phyloP scores from a whole-genome alignment of 2,797 vertebrate genomes.

The Crenichthys baileyi region DNA sequence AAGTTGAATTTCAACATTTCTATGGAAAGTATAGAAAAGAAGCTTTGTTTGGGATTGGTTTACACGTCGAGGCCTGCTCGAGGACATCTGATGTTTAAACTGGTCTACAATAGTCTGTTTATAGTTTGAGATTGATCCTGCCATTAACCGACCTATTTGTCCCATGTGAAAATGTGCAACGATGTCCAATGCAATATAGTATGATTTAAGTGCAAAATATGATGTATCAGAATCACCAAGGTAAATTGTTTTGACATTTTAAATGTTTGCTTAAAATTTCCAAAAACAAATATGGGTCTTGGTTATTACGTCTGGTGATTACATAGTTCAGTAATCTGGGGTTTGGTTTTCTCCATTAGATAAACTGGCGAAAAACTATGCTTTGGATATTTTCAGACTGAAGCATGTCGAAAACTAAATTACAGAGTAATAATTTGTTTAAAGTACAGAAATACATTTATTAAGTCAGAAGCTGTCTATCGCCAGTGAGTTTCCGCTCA shows the following conservation, averaged over 20 bases:
- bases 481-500: background rate
- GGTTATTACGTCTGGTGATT: background rate
- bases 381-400: no score
- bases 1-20: conserved; percentile 10
- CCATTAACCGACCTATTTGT: background rate
- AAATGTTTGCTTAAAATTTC: background rate
- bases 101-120: conserved; percentile 2
- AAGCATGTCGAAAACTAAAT: background rate
- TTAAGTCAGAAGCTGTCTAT: background rate
- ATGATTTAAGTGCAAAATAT: background rate
- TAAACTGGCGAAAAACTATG: background rate
- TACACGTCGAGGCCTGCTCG: conserved; percentile 19
- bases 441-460: background rate
- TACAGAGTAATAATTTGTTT: background rate
- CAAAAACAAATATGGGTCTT: background rate
- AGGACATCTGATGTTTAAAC: conserved; percentile 29
- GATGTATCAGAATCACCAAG: background rate
- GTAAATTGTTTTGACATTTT: background rate
- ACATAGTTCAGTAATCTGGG: background rate
- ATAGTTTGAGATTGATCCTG: conserved; percentile 6
- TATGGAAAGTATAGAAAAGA: background rate
- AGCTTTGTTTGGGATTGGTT: conserved; percentile 12
- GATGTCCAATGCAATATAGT: background rate
- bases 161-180: background rate
- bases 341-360: background rate